phyloP scores from a whole-genome alignment of 2,797 vertebrate species.

The Buphagus erythrorhynchus region DNA sequence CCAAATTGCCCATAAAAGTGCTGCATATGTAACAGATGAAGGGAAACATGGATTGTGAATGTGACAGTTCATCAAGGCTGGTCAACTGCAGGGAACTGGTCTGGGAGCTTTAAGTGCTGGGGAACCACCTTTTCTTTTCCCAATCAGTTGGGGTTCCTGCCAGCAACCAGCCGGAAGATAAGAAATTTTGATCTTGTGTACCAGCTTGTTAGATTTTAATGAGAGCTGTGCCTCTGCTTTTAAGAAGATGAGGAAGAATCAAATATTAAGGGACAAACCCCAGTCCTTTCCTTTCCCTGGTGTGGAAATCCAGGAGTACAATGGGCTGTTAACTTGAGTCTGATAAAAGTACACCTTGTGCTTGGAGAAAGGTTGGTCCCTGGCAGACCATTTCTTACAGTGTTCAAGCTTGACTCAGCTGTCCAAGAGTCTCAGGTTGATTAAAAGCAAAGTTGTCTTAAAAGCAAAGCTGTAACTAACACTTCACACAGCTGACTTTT shows the following conservation, averaged over 20 bases:
- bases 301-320: not conserved
- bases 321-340: not conserved
- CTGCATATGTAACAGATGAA: not conserved
- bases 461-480: not conserved
- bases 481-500: not conserved
- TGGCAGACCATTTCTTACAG: not conserved
- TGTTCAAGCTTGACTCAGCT: not conserved
- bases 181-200: not conserved
- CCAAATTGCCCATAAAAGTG: not conserved
- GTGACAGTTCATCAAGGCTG: not conserved
- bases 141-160: not conserved
- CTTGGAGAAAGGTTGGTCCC: not conserved
- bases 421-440: not conserved
- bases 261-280: not conserved
- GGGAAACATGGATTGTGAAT: not conserved
- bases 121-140: not conserved
- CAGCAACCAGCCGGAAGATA: not conserved
- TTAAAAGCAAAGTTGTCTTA: not conserved
- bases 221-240: not conserved
- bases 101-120: not conserved
- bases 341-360: not conserved
- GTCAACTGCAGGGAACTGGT: not conserved
- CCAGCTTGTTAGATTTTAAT: not conserved
- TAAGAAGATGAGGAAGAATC: not conserved
- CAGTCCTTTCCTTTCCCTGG: not conserved